Conservation (phyloP, 2,797 vertebrate species). For the Poliocrania exsul region DNA sequence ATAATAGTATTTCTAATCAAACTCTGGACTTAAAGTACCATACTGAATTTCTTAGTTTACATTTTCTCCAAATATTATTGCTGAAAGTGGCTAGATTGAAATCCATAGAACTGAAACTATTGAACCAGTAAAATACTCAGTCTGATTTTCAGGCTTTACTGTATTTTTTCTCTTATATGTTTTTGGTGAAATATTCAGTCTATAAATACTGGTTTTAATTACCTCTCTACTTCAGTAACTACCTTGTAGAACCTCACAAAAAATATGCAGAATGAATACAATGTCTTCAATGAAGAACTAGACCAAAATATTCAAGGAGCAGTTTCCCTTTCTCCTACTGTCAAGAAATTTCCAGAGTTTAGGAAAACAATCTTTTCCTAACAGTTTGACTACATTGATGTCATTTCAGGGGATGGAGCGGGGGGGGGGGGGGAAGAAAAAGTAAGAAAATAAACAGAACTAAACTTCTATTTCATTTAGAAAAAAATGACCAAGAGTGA, state of each 20-base stretch:
- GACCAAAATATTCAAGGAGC: not conserved
- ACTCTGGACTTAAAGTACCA: rapidly evolving
- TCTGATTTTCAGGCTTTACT: not conserved
- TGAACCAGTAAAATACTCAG: not conserved
- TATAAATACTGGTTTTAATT: not conserved
- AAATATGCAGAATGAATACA: rapidly evolving
- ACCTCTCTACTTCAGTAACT: not conserved
- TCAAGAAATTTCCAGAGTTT: not conserved
- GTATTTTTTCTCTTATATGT: not conserved
- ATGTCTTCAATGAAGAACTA: not conserved
- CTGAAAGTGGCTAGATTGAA: not conserved
- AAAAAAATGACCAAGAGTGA: not conserved
- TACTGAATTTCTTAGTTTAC: not conserved
- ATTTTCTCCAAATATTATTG: not conserved
- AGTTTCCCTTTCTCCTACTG: not conserved
- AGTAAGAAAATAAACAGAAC: not conserved
- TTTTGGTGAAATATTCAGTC: not conserved
- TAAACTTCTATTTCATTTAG: not conserved
- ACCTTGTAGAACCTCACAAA: rapidly evolving
- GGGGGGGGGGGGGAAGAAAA: too few species aligned
- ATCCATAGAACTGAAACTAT: not conserved
- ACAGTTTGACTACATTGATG: not conserved
- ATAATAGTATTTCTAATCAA: not conserved
- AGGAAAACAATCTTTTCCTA: not conserved
- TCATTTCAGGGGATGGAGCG: not conserved